Evolutionary conservation across 2,888 invertebrate genomes (phyloP).

Genomic region (Dynastes maya): DNA sequence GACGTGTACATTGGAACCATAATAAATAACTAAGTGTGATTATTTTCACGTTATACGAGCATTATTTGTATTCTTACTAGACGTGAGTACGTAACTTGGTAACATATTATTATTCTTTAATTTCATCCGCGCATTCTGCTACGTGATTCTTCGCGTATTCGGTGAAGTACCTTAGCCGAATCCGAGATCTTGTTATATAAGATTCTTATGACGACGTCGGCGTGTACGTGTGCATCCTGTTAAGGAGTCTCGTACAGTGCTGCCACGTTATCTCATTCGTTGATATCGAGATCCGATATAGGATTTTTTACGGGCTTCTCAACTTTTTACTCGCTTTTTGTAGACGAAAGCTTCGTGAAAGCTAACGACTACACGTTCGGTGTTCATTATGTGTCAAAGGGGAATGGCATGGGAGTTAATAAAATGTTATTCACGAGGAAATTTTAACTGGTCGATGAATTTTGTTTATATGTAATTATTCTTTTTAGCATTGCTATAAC

Average conservation of each 20-base stretch:
- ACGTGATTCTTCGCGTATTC: constrained; percentile 35
- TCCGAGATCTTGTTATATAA: constrained; percentile 18
- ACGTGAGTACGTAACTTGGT: constrained; percentile 8
- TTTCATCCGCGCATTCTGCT: constrained; percentile 28
- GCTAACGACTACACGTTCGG: too few relatives aligned
- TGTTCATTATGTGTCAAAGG: too few relatives aligned
- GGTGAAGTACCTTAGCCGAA: constrained; percentile 21
- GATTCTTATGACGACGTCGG: constrained; percentile 22
- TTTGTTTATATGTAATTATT: too few relatives aligned
- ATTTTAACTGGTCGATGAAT: too few relatives aligned
- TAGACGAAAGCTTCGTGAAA: too few relatives aligned
- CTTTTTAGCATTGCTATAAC: too few relatives aligned
- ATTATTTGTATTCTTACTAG: constrained; percentile 4
- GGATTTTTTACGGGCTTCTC: background rate
- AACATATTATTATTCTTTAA: constrained; percentile 36
- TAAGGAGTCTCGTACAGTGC: constrained; percentile 9
- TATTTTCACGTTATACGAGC: constrained; percentile 3
- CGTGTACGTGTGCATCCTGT: constrained; percentile 22
- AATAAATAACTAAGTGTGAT: background rate
- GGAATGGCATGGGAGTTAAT: too few relatives aligned
- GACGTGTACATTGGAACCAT: background rate
- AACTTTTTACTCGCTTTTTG: background rate
- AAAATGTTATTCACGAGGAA: too few relatives aligned
- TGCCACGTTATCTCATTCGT: constrained; percentile 6
- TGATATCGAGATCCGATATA: constrained; percentile 4